Evolutionary conservation across 2,113 vertebrate genomes (phyloP).

Genomic region (Myocastor coypus): DNA sequence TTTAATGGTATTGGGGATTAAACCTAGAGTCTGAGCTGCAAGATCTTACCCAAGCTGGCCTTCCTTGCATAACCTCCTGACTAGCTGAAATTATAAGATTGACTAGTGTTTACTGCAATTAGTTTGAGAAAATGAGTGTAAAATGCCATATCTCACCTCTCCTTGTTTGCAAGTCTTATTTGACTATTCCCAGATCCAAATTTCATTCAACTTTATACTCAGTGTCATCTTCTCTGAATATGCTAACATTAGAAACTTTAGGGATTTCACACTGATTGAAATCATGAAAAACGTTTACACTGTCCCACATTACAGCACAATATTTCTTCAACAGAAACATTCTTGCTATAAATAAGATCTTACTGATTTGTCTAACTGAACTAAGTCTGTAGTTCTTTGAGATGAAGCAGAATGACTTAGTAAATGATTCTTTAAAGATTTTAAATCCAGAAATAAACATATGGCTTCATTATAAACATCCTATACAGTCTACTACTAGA

Average conservation of each 20-base stretch:
- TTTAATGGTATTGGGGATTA: neutral
- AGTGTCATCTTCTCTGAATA: neutral
- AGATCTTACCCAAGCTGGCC: neutral
- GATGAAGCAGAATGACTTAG: too few relatives aligned
- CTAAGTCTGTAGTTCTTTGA: too few relatives aligned
- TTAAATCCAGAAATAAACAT: too few relatives aligned
- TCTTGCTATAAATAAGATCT: too few relatives aligned
- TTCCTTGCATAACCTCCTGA: neutral
- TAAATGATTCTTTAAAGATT: too few relatives aligned
- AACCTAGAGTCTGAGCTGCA: neutral
- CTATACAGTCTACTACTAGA: too few relatives aligned
- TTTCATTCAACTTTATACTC: slow-evolving; percentile 1
- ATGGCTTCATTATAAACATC: too few relatives aligned
- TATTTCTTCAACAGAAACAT: too few relatives aligned
- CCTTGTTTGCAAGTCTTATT: neutral
- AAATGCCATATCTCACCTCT: neutral
- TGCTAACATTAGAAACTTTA: neutral
- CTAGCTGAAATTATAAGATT: neutral
- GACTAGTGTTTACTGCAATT: slow-evolving; percentile 9
- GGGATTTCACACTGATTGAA: too few relatives aligned
- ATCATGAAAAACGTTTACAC: too few relatives aligned
- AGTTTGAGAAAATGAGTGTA: slow-evolving; percentile 45
- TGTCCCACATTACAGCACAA: too few relatives aligned
- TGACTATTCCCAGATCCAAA: neutral
- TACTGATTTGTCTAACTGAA: too few relatives aligned